phyloP scores from a whole-genome alignment of 1,140 invertebrate species.

The Elymnias hypermnestra region DNA sequence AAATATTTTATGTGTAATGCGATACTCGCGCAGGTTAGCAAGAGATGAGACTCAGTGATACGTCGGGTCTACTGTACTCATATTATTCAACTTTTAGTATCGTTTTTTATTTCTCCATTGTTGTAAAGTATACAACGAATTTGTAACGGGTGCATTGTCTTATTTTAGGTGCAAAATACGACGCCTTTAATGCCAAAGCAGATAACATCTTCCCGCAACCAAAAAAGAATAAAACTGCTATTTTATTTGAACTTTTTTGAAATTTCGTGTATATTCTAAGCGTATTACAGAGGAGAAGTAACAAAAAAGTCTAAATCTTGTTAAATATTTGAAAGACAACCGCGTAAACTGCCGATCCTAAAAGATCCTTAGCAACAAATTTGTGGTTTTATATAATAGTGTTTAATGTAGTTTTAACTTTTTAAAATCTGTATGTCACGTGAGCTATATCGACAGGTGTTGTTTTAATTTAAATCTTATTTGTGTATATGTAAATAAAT shows the following conservation, averaged over 20 bases:
- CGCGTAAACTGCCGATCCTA: too few species aligned
- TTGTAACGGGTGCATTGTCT: slow-evolving; percentile 5
- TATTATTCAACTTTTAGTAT: slow-evolving; percentile 65
- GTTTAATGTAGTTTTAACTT: too few species aligned
- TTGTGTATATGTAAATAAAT: too few species aligned
- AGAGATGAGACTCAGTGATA: slow-evolving; percentile 51
- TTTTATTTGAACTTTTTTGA: slow-evolving; percentile 9
- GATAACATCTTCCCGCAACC: background rate
- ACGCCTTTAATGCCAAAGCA: background rate
- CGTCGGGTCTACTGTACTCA: slow-evolving; percentile 37
- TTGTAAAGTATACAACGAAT: slow-evolving; percentile 10
- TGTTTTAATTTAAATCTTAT: too few species aligned
- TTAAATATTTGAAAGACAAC: too few species aligned
- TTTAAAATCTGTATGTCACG: too few species aligned
- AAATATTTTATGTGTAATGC: slow-evolving; percentile 72
- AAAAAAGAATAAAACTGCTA: background rate
- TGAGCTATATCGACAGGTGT: too few species aligned
- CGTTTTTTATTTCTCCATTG: slow-evolving; percentile 34
- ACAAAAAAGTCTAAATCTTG: too few species aligned
- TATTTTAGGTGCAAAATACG: slow-evolving; percentile 9
- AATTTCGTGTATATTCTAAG: too few species aligned
- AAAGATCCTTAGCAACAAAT: too few species aligned
- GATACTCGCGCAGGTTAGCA: slow-evolving; percentile 42
- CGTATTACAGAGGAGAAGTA: too few species aligned
- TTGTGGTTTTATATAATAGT: too few species aligned